These are phyloP conservation scores for Laothoe populi DNA, from an alignment of 2,888 invertebrate genomes.

Conservation along the genomic window DNA sequence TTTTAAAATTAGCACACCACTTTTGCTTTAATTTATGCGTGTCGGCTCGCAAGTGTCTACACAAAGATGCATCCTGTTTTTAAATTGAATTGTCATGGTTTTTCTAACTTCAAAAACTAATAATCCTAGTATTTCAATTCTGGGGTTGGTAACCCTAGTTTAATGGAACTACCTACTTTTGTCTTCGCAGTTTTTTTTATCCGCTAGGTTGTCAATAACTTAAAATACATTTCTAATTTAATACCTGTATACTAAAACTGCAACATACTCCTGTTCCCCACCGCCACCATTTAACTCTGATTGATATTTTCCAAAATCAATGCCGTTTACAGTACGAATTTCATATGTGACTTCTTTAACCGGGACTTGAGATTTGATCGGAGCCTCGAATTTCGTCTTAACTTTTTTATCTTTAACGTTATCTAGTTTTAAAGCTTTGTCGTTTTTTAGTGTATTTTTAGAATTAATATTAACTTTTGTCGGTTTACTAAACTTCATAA, in stretches of 20 bases:
- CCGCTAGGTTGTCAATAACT: too few species aligned
- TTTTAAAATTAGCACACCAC: too few species aligned
- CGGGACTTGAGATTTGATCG: constrained; percentile 64
- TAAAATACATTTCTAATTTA: background rate
- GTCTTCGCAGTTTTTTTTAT: too few species aligned
- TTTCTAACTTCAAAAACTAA: too few species aligned
- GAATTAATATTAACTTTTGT: constrained; percentile 31
- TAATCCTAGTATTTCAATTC: too few species aligned
- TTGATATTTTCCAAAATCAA: constrained; percentile 36
- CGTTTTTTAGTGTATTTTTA: constrained; percentile 24
- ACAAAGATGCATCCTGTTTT: too few species aligned
- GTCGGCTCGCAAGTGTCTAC: too few species aligned
- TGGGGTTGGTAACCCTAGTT: too few species aligned
- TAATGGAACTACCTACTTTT: too few species aligned
- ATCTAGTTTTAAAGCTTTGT: constrained; percentile 18
- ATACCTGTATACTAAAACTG: constrained; percentile 59
- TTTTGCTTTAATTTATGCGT: too few species aligned
- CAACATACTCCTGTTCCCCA: constrained; percentile 42
- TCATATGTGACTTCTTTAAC: constrained; percentile 56
- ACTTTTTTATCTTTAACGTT: constrained; percentile 49
- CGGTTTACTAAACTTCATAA: constrained; percentile 71
- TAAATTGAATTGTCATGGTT: too few species aligned
- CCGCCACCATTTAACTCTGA: constrained; percentile 30
- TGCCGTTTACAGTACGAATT: constrained; percentile 46
- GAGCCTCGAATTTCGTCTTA: constrained; percentile 62